Percentiles rank a stretch among this genome's conserved stretches.
phyloP scores from a whole-genome alignment of 2,113 vertebrate genomes.

The Cinclus mexicanus region DNA sequence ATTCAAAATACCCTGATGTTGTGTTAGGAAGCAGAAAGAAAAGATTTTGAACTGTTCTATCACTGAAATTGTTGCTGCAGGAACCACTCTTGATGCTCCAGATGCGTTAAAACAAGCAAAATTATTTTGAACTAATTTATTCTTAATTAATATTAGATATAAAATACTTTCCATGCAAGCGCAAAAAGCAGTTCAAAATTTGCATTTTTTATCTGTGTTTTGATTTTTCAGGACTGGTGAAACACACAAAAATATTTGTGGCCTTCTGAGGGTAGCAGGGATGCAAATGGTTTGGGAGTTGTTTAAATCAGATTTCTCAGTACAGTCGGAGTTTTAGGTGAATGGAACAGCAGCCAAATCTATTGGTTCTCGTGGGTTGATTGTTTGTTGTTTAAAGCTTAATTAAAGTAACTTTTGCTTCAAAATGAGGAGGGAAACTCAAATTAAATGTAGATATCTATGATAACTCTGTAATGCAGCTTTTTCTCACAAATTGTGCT shows the following conservation, averaged over 20 bases:
- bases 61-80: not conserved
- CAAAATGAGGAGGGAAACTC: not conserved
- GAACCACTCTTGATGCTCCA: not conserved
- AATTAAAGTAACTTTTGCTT: conserved; percentile 11
- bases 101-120: not conserved
- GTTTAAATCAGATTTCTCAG: not conserved
- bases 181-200: not conserved
- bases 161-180: not conserved
- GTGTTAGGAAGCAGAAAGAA: not conserved
- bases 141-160: not conserved
- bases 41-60: not conserved
- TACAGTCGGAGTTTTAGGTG: not conserved
- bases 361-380: not conserved
- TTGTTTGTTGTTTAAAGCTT: not conserved
- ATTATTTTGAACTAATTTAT: not conserved
- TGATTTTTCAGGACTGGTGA: not conserved
- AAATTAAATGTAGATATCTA: not conserved
- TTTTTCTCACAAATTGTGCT: conserved; percentile 2
- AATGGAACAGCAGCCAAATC: not conserved
- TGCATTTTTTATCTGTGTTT: not conserved
- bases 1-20: not conserved
- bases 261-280: not conserved
- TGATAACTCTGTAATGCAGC: not conserved
- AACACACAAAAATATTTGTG: not conserved
- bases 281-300: not conserved